Percentiles rank a stretch among this genome's conserved stretches.
Evolutionary conservation across 2,888 invertebrate species (phyloP).

Genomic region (Patella pellucida): DNA sequence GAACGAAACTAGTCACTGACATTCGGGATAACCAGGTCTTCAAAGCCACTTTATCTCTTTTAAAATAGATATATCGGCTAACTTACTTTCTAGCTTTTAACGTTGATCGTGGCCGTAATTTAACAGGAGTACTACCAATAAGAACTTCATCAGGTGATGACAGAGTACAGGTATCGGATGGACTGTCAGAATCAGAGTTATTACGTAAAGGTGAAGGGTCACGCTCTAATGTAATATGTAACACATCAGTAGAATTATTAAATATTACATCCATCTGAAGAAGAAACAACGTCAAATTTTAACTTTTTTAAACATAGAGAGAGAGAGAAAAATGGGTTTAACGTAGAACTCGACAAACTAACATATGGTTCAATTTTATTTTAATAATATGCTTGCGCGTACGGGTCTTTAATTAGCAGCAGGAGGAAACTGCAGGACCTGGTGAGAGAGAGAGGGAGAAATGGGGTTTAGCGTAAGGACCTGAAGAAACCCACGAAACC

Average conservation of each 20-base stretch:
- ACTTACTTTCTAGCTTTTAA: conserved; percentile 42
- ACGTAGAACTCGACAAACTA: too few species aligned
- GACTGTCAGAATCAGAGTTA: conserved; percentile 24
- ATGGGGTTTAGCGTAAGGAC: too few species aligned
- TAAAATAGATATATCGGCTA: too few species aligned
- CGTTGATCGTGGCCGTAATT: conserved; percentile 45
- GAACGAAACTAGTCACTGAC: too few species aligned
- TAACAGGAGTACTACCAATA: conserved; percentile 49
- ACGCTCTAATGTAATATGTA: conserved; percentile 88
- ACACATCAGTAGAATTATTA: conserved; percentile 53
- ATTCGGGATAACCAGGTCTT: too few species aligned
- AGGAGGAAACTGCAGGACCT: too few species aligned
- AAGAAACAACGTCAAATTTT: background rate
- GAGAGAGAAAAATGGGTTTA: too few species aligned
- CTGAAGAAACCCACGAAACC: too few species aligned
- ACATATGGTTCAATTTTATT: background rate
- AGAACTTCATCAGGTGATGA: conserved; percentile 30
- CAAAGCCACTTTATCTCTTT: too few species aligned
- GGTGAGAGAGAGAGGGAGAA: too few species aligned
- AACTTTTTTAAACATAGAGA: background rate
- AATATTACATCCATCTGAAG: conserved; percentile 64
- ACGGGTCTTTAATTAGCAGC: too few species aligned
- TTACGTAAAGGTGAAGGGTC: conserved; percentile 80
- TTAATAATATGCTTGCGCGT: background rate
- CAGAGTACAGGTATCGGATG: background rate